Evolutionary conservation across 2,888 invertebrate genomes (phyloP).

Genomic region (Mycogona germanica): DNA sequence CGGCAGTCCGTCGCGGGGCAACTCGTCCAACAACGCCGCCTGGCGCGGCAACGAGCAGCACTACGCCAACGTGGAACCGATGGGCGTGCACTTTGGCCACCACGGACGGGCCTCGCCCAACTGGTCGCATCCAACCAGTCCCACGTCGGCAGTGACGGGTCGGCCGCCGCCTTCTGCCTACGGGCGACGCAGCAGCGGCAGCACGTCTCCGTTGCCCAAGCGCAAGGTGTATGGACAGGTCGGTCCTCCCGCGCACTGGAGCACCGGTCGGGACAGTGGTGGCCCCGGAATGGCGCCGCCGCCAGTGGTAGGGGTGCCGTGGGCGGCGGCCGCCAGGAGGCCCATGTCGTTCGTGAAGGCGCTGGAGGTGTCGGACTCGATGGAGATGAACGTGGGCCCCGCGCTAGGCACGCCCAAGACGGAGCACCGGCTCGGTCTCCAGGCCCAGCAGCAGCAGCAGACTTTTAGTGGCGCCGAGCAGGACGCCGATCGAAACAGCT

Average conservation of each 20-base stretch:
- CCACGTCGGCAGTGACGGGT: neutral
- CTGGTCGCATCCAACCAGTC: slow-evolving; percentile 55
- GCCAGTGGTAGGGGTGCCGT: slow-evolving; percentile 26
- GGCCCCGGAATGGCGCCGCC: neutral
- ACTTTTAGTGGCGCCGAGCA: slow-evolving; percentile 8
- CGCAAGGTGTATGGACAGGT: slow-evolving; percentile 33
- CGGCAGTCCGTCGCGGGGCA: slow-evolving; percentile 49
- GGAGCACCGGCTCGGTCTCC: slow-evolving; percentile 15
- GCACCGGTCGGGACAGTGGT: neutral
- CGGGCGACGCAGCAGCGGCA: slow-evolving; percentile 34
- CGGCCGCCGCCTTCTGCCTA: slow-evolving; percentile 39
- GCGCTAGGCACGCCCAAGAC: slow-evolving; percentile 18
- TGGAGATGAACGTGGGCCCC: slow-evolving; percentile 37
- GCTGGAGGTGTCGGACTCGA: slow-evolving; percentile 74
- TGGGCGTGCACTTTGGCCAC: neutral
- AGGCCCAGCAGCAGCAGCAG: neutral
- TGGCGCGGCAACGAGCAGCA: slow-evolving; percentile 75
- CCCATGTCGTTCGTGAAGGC: slow-evolving; percentile 84
- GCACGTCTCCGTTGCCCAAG: slow-evolving; percentile 54
- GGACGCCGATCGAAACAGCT: slow-evolving; percentile 40
- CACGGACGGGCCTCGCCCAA: slow-evolving; percentile 29
- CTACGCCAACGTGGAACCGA: no score
- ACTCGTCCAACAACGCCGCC: slow-evolving; percentile 45
- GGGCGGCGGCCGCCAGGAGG: no score
- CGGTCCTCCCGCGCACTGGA: slow-evolving; percentile 28